Evolutionary conservation across 2,888 invertebrate genomes (phyloP).

Genomic region (Eubasilissa splendida): DNA sequence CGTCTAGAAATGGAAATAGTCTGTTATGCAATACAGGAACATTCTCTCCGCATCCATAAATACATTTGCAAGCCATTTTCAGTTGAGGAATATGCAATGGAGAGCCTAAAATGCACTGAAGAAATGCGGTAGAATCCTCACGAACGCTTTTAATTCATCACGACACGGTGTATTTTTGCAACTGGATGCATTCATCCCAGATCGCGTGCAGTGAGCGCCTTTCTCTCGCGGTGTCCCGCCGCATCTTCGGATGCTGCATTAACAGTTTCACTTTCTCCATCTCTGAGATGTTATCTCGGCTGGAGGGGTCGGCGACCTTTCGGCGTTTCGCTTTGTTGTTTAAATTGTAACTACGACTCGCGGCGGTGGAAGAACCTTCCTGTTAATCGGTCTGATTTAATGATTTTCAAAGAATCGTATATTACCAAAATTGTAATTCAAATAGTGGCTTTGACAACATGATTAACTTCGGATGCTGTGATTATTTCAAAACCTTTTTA

Average conservation of each 20-base stretch:
- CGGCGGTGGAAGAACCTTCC: no score
- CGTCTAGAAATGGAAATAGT: no score
- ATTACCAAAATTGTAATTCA: no score
- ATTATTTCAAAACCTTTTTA: no score
- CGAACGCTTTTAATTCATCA: conserved; percentile 16
- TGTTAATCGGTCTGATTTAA: no score
- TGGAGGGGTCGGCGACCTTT: not conserved
- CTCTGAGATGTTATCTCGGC: not conserved
- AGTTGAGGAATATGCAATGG: not conserved
- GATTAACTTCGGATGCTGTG: no score
- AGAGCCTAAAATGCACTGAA: not conserved
- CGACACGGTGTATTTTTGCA: conserved; percentile 13
- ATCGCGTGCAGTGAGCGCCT: conserved; percentile 19
- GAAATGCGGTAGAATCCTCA: not conserved
- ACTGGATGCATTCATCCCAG: conserved; percentile 2
- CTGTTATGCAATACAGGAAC: conserved; percentile 5
- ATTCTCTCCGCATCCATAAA: not conserved
- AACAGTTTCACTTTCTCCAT: conserved; percentile 14
- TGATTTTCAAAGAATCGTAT: no score
- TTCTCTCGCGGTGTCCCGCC: conserved; percentile 4
- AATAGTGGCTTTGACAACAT: no score
- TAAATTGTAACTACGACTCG: not conserved
- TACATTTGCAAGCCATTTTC: not conserved
- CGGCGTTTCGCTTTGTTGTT: conserved; percentile 14
- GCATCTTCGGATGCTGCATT: conserved; percentile 19